Evolutionary conservation across 2,888 invertebrate species (phyloP).

Genomic region (Ichneumoninae sp.): DNA sequence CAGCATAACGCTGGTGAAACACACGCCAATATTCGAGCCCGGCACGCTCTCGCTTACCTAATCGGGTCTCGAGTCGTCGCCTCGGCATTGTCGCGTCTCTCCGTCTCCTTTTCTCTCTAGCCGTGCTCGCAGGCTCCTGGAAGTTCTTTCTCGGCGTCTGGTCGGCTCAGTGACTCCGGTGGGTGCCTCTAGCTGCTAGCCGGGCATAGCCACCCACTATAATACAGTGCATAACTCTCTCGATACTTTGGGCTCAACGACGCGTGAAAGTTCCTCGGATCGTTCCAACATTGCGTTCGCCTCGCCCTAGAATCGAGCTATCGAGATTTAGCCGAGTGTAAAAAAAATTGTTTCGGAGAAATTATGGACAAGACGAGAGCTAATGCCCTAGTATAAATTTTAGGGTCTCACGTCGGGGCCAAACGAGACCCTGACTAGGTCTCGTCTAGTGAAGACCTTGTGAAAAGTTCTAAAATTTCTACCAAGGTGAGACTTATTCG

Average conservation of each 20-base stretch:
- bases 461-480: too few species aligned
- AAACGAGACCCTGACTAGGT: too few species aligned
- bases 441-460: too few species aligned
- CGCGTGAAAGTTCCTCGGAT: slow-evolving; percentile 74
- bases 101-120: slow-evolving; percentile 39
- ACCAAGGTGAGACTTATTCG: too few species aligned
- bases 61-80: slow-evolving; percentile 75
- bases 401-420: too few species aligned
- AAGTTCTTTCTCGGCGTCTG: slow-evolving; percentile 10
- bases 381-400: neutral
- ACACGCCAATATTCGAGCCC: slow-evolving; percentile 63
- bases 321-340: slow-evolving; percentile 19
- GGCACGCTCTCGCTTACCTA: slow-evolving; percentile 77
- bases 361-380: neutral
- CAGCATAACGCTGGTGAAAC: slow-evolving; percentile 59
- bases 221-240: slow-evolving; percentile 22
- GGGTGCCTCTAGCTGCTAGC: slow-evolving; percentile 6
- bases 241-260: slow-evolving; percentile 72
- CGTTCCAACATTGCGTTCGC: slow-evolving; percentile 67
- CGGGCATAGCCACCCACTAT: slow-evolving; percentile 24
- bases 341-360: slow-evolving; percentile 1
- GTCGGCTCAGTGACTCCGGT: slow-evolving; percentile 31
- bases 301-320: slow-evolving; percentile 48
- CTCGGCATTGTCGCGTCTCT: slow-evolving; percentile 72
- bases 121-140: slow-evolving; percentile 40